Percentiles rank a stretch among this genome's conserved stretches.
Conservation (phyloP, 2,888 invertebrate species). For the Timema cristinae region DNA sequence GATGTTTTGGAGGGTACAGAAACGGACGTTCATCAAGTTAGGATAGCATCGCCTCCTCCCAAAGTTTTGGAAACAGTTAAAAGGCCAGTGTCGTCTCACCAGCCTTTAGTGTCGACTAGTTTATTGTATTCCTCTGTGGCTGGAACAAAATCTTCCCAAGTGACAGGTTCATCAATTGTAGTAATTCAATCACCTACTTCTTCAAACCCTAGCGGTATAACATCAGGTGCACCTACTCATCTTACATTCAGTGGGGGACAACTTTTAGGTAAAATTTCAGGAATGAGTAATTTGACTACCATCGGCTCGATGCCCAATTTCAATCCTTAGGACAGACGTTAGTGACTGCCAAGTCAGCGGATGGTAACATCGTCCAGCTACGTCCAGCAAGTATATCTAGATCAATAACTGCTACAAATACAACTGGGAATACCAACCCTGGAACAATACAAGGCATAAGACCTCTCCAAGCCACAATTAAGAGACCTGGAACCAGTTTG, state of each 20-base stretch:
- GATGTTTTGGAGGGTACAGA: constrained; percentile 28
- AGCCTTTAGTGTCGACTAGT: background rate
- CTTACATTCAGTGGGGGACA: constrained; percentile 37
- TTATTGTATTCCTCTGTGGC: too few relatives aligned
- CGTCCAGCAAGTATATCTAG: constrained; percentile 40
- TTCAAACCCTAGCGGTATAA: constrained; percentile 20
- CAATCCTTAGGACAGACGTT: constrained; percentile 44
- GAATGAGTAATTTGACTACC: constrained; percentile 38
- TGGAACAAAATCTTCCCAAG: constrained; percentile 17
- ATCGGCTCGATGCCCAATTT: constrained; percentile 36
- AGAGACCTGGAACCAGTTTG: constrained; percentile 46
- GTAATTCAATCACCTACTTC: constrained; percentile 29
- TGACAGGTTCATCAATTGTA: constrained; percentile 26
- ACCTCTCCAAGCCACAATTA: constrained; percentile 39
- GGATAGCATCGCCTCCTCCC: constrained; percentile 18
- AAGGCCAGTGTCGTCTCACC: constrained; percentile 10
- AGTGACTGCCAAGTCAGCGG: constrained; percentile 44
- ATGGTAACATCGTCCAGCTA: constrained; percentile 45
- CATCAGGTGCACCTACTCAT: constrained; percentile 15
- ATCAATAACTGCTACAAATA: constrained; percentile 40
- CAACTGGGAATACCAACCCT: constrained; percentile 40
- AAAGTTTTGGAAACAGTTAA: constrained; percentile 13
- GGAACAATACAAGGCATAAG: constrained; percentile 42
- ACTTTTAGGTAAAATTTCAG: constrained; percentile 44
- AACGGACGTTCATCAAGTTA: constrained; percentile 21